phyloP scores from a whole-genome alignment of 1,140 invertebrate genomes.

The Bemisia tabaci region DNA sequence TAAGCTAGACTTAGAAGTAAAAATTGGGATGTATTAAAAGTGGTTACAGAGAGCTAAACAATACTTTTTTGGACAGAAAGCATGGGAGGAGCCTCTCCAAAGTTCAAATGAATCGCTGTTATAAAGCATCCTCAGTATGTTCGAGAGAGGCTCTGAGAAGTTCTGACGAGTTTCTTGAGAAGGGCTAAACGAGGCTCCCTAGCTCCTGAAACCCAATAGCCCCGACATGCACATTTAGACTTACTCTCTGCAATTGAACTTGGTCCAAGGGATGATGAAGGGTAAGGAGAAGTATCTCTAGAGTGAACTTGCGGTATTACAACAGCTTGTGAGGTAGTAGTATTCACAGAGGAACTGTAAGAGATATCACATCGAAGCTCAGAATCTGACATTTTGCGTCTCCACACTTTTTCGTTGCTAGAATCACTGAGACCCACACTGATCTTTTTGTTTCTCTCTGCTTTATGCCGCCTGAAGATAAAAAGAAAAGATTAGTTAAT shows the following conservation, averaged over 20 bases:
- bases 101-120: too few relatives aligned
- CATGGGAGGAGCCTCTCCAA: too few relatives aligned
- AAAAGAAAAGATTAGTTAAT: neutral
- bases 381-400: conserved; percentile 63
- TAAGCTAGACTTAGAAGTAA: too few relatives aligned
- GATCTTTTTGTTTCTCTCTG: neutral
- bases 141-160: too few relatives aligned
- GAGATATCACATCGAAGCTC: conserved; percentile 15
- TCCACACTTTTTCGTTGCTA: conserved; percentile 17
- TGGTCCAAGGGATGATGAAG: conserved; percentile 3
- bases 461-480: neutral
- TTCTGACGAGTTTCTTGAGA: too few relatives aligned
- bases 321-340: conserved; percentile 25
- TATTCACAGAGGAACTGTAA: conserved; percentile 5
- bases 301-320: conserved; percentile 26
- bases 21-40: too few relatives aligned
- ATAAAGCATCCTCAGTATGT: too few relatives aligned
- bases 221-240: too few relatives aligned
- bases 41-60: too few relatives aligned
- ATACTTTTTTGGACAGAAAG: too few relatives aligned
- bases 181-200: too few relatives aligned
- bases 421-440: neutral
- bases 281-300: conserved; percentile 15
- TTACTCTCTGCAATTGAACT: neutral
- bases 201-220: too few relatives aligned